Conservation (phyloP, 2,113 vertebrate genomes). For the Danionella cerebrum region DNA sequence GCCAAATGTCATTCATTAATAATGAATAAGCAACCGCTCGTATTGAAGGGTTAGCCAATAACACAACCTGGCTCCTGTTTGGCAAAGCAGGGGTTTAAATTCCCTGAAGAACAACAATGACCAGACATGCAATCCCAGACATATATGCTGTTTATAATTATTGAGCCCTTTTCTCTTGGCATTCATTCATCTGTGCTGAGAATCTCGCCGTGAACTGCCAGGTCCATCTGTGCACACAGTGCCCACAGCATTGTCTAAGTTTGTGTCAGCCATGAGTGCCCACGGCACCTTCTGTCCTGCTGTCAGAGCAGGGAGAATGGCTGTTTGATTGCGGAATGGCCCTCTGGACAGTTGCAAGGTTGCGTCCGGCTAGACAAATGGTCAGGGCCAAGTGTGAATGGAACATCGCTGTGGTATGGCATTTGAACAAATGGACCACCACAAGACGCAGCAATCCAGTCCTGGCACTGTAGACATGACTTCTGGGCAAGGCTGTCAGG, state of each 20-base stretch:
- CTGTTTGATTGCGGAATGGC: slow-evolving; percentile 40
- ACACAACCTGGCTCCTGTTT: neutral
- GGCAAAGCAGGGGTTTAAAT: neutral
- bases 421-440: slow-evolving; percentile 34
- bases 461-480: slow-evolving; percentile 40
- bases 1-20: no score
- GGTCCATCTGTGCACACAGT: slow-evolving; percentile 19
- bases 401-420: slow-evolving; percentile 27
- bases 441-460: neutral
- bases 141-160: slow-evolving; percentile 4
- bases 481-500: slow-evolving; percentile 11
- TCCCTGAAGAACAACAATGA: neutral
- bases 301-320: slow-evolving; percentile 35
- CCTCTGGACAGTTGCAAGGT: slow-evolving; percentile 36
- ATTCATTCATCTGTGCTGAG: slow-evolving; percentile 17
- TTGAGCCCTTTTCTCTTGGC: slow-evolving; percentile 13
- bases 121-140: neutral
- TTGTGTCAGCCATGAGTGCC: slow-evolving; percentile 20
- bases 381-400: slow-evolving; percentile 42
- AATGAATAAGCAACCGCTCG: no score
- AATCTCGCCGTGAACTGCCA: slow-evolving; percentile 2
- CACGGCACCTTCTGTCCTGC: slow-evolving; percentile 15
- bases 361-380: slow-evolving; percentile 40
- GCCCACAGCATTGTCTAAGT: slow-evolving; percentile 18
- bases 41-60: no score